Evolutionary conservation across 2,888 invertebrate genomes (phyloP).

Genomic region (Melinaea marsaeus): DNA sequence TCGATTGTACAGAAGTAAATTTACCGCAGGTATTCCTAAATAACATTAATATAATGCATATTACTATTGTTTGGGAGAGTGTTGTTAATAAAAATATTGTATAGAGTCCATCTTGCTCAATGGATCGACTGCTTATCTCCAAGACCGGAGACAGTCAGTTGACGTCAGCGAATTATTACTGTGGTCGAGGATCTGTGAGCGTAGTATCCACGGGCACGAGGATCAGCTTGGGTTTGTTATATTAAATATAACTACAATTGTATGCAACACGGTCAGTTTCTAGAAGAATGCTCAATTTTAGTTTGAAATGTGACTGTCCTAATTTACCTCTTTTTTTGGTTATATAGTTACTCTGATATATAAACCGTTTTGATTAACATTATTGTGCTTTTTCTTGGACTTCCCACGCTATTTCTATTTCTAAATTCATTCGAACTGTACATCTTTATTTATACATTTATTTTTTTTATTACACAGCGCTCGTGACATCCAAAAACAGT

Average conservation of each 20-base stretch:
- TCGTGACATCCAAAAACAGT: slow-evolving; percentile 46
- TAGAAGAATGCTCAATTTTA: not conserved
- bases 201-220: slow-evolving; percentile 39
- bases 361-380: too few relatives aligned
- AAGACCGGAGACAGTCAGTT: slow-evolving; percentile 64
- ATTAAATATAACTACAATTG: slow-evolving; percentile 43
- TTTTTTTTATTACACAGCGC: slow-evolving; percentile 43
- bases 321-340: too few relatives aligned
- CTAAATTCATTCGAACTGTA: too few relatives aligned
- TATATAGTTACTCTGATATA: too few relatives aligned
- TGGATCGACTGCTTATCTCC: slow-evolving; percentile 73
- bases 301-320: too few relatives aligned
- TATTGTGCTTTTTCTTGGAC: too few relatives aligned
- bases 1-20: slow-evolving; percentile 66
- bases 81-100: not conserved
- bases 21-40: slow-evolving; percentile 61
- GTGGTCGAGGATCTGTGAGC: slow-evolving; percentile 63
- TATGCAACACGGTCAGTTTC: not conserved
- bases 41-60: not conserved
- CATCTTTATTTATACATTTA: too few relatives aligned
- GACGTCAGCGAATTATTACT: slow-evolving; percentile 68
- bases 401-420: too few relatives aligned
- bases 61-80: not conserved
- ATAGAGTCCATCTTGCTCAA: not conserved
- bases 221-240: slow-evolving; percentile 43